These are phyloP conservation scores for Blastomussa wellsi DNA, from an alignment of 92 coral and sea anemone genomes.

Conservation along the genomic window DNA sequence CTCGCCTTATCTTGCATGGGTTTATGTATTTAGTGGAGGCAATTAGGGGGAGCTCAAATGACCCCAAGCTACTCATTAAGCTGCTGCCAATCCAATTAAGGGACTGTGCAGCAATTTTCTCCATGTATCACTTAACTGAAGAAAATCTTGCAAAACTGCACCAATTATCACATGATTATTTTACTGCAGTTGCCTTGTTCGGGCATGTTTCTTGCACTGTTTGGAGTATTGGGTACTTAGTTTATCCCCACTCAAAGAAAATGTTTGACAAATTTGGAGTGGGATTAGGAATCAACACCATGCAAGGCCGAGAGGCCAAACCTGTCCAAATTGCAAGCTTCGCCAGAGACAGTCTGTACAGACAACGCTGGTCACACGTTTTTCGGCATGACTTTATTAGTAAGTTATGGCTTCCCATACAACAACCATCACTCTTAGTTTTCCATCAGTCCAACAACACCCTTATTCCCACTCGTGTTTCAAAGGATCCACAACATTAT, in stretches of 20 bases:
- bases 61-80: slow-evolving; percentile 37
- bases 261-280: slow-evolving; percentile 46
- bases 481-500: slow-evolving; percentile 32
- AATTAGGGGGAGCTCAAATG: slow-evolving; percentile 53
- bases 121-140: slow-evolving; percentile 46
- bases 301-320: slow-evolving; percentile 79
- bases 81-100: slow-evolving; percentile 54
- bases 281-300: slow-evolving; percentile 56
- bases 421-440: slow-evolving; percentile 52
- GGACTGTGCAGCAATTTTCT: slow-evolving; percentile 55
- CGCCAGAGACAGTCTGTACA: slow-evolving; percentile 51
- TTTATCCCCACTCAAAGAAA: slow-evolving; percentile 51
- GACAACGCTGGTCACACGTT: slow-evolving; percentile 48
- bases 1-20: slow-evolving; percentile 58
- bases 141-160: slow-evolving; percentile 5
- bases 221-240: slow-evolving; percentile 66
- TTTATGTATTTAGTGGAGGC: slow-evolving; percentile 67
- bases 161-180: slow-evolving; percentile 27
- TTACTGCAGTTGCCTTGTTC: slow-evolving; percentile 53
- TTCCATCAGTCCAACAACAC: slow-evolving; percentile 44
- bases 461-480: slow-evolving; percentile 54
- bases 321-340: slow-evolving; percentile 65
- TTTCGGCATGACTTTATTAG: slow-evolving; percentile 66
- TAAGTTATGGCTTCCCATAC: slow-evolving; percentile 57
- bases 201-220: slow-evolving; percentile 51